Conservation (phyloP, 2,888 invertebrate species). For the Orthonychiurus folsomi region DNA sequence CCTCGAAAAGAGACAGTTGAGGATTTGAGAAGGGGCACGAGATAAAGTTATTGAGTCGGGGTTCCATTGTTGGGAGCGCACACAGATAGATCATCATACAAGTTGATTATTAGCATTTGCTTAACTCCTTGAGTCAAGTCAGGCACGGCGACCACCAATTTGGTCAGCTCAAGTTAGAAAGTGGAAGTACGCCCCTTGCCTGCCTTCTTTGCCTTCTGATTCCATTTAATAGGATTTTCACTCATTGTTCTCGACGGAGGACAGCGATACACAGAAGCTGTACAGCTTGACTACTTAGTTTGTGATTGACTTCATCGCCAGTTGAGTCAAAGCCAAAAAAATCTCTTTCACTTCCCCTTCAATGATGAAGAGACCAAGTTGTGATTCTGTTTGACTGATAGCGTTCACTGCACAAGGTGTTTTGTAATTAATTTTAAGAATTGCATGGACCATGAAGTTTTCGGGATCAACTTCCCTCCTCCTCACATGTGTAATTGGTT, state of each 20-base stretch:
- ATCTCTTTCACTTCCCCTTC: not conserved
- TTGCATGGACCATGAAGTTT: not conserved
- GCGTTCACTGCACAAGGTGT: no score
- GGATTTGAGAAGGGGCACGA: no score
- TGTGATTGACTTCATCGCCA: not conserved
- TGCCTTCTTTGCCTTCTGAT: no score
- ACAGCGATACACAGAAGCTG: not conserved
- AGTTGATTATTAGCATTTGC: not conserved
- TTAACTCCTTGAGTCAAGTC: not conserved
- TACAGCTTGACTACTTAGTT: not conserved
- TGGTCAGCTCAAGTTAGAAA: not conserved
- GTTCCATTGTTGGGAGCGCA: not conserved
- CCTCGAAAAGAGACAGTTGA: not conserved
- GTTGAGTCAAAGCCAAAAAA: not conserved
- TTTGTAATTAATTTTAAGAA: not conserved
- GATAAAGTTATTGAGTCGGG: not conserved
- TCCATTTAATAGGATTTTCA: constrained; percentile 1
- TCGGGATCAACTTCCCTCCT: not conserved
- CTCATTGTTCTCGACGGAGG: not conserved
- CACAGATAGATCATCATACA: no score
- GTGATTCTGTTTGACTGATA: not conserved
- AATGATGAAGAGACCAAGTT: not conserved
- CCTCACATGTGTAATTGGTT: not conserved
- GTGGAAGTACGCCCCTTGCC: not conserved
- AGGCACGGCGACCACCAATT: not conserved